Percentiles rank a stretch among this genome's conserved stretches.
Evolutionary conservation across 2,113 vertebrate genomes (phyloP).

Genomic region (Odocoileus virginianus): DNA sequence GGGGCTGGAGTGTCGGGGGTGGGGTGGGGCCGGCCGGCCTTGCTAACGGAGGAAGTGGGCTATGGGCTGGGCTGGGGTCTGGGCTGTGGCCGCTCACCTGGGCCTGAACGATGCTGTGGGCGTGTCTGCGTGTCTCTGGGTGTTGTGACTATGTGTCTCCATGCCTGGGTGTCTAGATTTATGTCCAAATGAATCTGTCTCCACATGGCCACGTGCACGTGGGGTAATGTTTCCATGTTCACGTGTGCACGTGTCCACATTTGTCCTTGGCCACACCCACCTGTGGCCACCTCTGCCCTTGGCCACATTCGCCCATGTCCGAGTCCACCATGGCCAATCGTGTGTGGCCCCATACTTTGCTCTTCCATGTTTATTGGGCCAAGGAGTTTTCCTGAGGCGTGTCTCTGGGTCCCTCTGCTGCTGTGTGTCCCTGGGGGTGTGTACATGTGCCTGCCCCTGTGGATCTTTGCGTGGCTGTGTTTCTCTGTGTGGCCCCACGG

Average conservation of each 20-base stretch:
- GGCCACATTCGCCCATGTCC: neutral
- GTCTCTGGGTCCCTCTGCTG: neutral
- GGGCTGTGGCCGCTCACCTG: neutral
- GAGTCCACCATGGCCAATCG: neutral
- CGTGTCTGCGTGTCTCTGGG: neutral
- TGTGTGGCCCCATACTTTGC: neutral
- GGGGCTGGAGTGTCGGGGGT: neutral
- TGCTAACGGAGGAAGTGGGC: neutral
- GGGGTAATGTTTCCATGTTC: neutral
- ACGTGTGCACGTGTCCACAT: too few species aligned
- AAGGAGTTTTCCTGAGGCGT: neutral
- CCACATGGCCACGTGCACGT: neutral
- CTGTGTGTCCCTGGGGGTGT: neutral
- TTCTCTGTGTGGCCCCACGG: neutral
- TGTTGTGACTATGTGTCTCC: neutral
- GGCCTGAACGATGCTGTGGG: neutral
- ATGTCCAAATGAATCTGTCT: neutral
- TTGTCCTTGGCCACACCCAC: neutral
- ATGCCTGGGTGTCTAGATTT: neutral
- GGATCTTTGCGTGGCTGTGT: neutral
- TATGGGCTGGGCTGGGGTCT: neutral
- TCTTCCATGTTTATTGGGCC: neutral
- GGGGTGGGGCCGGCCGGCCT: neutral
- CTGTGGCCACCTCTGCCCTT: neutral
- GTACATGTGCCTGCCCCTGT: neutral